These are phyloP conservation scores for Hirtodrosophila confusa DNA, from an alignment of 2,888 invertebrate genomes.

Conservation along the genomic window DNA sequence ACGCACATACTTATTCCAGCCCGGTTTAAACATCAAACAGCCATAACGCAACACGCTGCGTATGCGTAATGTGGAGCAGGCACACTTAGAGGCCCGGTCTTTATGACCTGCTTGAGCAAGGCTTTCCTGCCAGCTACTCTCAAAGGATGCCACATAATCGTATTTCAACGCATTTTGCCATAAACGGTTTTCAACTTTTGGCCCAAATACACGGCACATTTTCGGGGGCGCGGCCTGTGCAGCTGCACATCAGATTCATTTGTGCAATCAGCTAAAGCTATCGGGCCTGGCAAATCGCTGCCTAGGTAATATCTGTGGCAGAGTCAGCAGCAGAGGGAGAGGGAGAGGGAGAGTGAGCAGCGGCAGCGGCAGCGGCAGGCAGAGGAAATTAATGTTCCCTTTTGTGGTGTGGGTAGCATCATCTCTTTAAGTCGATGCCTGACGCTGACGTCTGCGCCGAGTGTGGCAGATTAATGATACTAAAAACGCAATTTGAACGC, in stretches of 20 bases:
- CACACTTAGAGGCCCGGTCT: constrained; percentile 21
- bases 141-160: constrained; percentile 41
- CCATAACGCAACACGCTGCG: constrained; percentile 64
- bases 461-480: constrained; percentile 76
- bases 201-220: constrained; percentile 29
- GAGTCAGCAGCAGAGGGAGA: neutral
- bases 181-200: constrained; percentile 40
- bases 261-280: constrained; percentile 72
- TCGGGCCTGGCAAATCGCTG: constrained; percentile 52
- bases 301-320: constrained; percentile 46
- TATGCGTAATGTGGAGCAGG: constrained; percentile 60
- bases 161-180: constrained; percentile 31
- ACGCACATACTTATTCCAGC: constrained; percentile 17
- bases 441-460: constrained; percentile 66
- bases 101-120: constrained; percentile 31
- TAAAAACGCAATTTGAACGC: constrained; percentile 61
- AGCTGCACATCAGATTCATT: constrained; percentile 52
- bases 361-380: constrained; percentile 46
- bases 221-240: constrained; percentile 21
- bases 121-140: neutral
- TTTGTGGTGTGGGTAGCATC: constrained; percentile 59
- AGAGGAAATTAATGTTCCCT: constrained; percentile 82
- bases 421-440: constrained; percentile 51
- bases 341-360: neutral
- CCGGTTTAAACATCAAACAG: constrained; percentile 65